These are phyloP conservation scores for Alectoris magna DNA, from an alignment of 2,797 vertebrate genomes.

Conservation along the genomic window DNA sequence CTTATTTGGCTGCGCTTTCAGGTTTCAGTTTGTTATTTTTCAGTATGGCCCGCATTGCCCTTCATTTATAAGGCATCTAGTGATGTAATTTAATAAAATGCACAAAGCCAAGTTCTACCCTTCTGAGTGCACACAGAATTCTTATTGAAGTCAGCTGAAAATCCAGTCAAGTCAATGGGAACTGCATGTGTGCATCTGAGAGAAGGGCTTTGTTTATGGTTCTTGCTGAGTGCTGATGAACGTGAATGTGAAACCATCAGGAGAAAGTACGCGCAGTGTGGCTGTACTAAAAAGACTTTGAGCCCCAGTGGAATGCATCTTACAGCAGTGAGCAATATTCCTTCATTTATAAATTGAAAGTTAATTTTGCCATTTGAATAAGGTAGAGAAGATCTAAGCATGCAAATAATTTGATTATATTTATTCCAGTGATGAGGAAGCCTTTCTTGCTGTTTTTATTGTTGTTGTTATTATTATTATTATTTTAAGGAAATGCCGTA, in stretches of 20 bases:
- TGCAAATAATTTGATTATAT: not conserved
- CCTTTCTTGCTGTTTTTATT: not conserved
- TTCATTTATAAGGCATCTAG: conserved; percentile 21
- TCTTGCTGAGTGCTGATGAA: conserved; percentile 57
- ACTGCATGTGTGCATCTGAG: conserved; percentile 21
- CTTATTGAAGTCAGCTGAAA: conserved; percentile 61
- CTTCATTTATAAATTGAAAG: conserved; percentile 39
- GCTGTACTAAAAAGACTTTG: conserved; percentile 43
- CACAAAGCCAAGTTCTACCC: conserved; percentile 19
- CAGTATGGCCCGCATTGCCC: not conserved
- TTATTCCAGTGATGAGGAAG: not conserved
- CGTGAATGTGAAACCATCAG: conserved; percentile 11
- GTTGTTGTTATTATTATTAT: too few species aligned
- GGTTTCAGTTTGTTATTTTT: conserved; percentile 42
- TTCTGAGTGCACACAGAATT: not conserved
- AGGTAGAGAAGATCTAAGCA: not conserved
- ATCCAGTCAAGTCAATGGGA: conserved; percentile 38
- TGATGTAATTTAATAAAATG: conserved; percentile 38
- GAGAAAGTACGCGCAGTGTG: not conserved
- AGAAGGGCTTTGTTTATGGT: conserved; percentile 38
- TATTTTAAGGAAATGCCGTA: not conserved
- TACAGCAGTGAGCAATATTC: not conserved
- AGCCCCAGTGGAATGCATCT: not conserved
- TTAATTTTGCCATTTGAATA: not conserved
- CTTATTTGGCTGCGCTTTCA: not conserved